These are phyloP conservation scores for Rallus limicola DNA, from an alignment of 2,113 vertebrate species.

Conservation along the genomic window DNA sequence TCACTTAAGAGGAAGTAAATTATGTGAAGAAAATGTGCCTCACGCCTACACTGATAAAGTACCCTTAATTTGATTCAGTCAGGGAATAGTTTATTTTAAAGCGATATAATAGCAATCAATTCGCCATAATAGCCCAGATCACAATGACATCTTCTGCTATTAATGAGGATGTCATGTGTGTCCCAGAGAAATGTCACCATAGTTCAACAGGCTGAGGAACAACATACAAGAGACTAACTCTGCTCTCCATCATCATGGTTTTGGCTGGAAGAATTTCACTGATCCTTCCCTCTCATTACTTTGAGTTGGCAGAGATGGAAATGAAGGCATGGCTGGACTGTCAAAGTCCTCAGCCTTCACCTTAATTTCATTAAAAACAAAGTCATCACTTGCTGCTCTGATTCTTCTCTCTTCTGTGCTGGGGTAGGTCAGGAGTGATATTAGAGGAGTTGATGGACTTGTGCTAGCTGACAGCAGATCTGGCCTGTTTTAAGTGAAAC, in stretches of 20 bases:
- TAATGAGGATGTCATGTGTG: background rate
- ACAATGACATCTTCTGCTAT: background rate
- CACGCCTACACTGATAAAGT: background rate
- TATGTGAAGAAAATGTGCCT: slow-evolving; percentile 19
- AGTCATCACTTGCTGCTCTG: rapidly evolving
- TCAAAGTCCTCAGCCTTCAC: background rate
- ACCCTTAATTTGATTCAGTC: background rate
- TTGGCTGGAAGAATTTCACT: background rate
- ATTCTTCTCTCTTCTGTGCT: background rate
- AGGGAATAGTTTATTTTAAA: background rate
- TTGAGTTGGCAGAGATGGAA: background rate
- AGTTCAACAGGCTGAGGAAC: background rate
- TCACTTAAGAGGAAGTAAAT: slow-evolving; percentile 32
- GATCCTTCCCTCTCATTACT: background rate
- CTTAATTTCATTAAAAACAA: background rate
- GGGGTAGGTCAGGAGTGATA: background rate
- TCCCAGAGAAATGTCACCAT: slow-evolving; percentile 14
- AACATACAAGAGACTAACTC: background rate
- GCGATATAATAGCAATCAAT: background rate
- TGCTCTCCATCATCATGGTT: background rate
- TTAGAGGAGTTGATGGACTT: background rate
- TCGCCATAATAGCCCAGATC: background rate
- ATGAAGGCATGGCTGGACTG: background rate
- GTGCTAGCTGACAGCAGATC: background rate
- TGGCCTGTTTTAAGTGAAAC: background rate